Evolutionary conservation across 2,888 invertebrate species (phyloP), one percentile per base, ranked within the genome.

Genomic region (Gibbula magus): DNA sequence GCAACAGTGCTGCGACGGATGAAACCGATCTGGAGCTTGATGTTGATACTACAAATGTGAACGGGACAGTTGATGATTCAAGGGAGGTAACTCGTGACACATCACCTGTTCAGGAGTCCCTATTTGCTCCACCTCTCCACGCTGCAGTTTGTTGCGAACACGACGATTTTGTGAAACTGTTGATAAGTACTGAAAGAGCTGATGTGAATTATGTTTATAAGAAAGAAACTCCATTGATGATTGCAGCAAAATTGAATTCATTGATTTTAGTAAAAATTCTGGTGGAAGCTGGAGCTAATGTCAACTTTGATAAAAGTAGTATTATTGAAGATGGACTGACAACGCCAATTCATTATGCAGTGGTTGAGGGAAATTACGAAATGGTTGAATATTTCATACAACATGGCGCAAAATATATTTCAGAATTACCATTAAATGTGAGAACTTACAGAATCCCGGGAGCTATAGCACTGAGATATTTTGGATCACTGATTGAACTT

Each of bases 171-270:
- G 70, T 70, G 39, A 32, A 39, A 35, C 20, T 32, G 4, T 70
- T 70, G 35, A 18, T 70, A 1, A 39, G 35, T n/a, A 35, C 35
- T 3, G 25, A 35, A 4, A n/a, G 70, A 35, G 70, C 35, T n/a
- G 39, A 70, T 32, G 70, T 70, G 35, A 70, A 70, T 32, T 70
- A 20, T 18, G 35, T 70, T 35, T 70, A 70, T 39, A 35, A 20
- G 39, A 70, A 70, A 70, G 32, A 70, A 39, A 70, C 70, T 20
- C 70, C 70, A 70, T 39, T 70, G 39, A 70, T 70, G 18, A 70
- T 70, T 70, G 70, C 70, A 3, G 70, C 39, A 10, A 70, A 70
- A 39, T 70, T 70, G 35, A 35, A 70, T 20, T 32, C 10, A n/a
- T 20, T 35, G 0, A 35, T 2, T 20, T 20, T 70, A 20, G 70